Base-by-base conservation (phyloP, 2,113 vertebrate species). In the Oriolus oriolus region DNA sequence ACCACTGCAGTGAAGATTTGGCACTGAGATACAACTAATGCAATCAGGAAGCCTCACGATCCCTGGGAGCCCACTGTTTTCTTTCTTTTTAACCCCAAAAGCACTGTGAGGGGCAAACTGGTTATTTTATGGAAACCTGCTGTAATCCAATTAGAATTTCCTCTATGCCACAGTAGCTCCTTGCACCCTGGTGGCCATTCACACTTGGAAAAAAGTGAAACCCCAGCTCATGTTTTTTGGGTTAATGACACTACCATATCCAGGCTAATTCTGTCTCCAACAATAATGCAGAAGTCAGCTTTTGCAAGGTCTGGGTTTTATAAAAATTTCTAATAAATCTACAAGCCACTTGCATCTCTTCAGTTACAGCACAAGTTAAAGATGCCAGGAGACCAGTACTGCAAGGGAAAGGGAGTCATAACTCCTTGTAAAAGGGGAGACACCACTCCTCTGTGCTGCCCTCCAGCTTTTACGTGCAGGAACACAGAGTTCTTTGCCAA, bases 131-230 rank as follows among this genome's bases (percentile, higher is more conserved):
- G 28, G 44, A 77, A 77, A 54, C 2, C 19, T 90, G 13, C 6
- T 0, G 0, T 28, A 52, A 75, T 1, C 7, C 4, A 23, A 1
- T 31, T 8, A 23, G 57, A 73, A 74, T 53, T 49, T 57, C 47
- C 19, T 45, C 30, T 31, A 3, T 22, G 27, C 16, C 24, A 49
- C 6, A 76, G 44, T 18, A 87, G 23, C 31, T 79, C 30, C 49
- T 64, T 80, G 31, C 17, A 56, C 69, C 2, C 0, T 50, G 10
- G 12, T 74, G 20, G n/a, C 15, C 37, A 49, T 16, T 60, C 33
- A 44, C 12, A 45, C 9, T 31, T 52, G 28, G 13, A 49, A 57
- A 82, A 78, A 69, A 18, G 6, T 24, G 13, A 69, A 78, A 71
- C 3, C 6, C 5, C 13, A 57, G 33, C 16, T 76, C 18, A 31